Evolutionary conservation across 2,888 invertebrate species (phyloP).

Genomic region (Leucoma salicis): DNA sequence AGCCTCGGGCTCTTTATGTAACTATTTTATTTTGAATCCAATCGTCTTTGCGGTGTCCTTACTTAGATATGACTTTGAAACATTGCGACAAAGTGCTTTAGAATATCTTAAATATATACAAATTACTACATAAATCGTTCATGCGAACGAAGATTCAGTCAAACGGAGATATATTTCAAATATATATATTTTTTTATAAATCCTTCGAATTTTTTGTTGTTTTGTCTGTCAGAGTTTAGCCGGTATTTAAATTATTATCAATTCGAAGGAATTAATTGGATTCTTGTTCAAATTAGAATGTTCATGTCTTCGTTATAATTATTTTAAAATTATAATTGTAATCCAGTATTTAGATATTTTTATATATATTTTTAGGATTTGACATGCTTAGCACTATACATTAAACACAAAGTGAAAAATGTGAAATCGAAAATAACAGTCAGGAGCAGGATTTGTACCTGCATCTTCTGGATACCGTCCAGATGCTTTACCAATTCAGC

Average conservation of each 20-base stretch:
- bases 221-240: conserved; percentile 25
- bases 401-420: no score
- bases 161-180: conserved; percentile 25
- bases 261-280: conserved; percentile 36
- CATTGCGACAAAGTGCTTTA: not conserved
- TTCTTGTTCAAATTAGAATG: conserved; percentile 30
- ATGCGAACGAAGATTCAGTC: conserved; percentile 15
- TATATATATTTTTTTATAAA: conserved; percentile 16
- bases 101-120: conserved; percentile 1
- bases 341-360: not conserved
- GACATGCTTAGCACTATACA: no score
- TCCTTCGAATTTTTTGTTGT: conserved; percentile 19
- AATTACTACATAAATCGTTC: conserved; percentile 8
- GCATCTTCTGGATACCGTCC: no score
- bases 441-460: no score
- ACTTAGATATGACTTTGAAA: conserved; percentile 2
- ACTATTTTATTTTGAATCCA: not conserved
- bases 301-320: conserved; percentile 24
- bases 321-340: not conserved
- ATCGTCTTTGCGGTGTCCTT: not conserved
- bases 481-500: no score
- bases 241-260: conserved; percentile 32
- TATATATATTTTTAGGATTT: not conserved
- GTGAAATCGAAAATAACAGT: no score
- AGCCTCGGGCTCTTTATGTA: not conserved